These are phyloP conservation scores for Uria aalge DNA, from an alignment of 2,113 vertebrate species.

Conservation along the genomic window DNA sequence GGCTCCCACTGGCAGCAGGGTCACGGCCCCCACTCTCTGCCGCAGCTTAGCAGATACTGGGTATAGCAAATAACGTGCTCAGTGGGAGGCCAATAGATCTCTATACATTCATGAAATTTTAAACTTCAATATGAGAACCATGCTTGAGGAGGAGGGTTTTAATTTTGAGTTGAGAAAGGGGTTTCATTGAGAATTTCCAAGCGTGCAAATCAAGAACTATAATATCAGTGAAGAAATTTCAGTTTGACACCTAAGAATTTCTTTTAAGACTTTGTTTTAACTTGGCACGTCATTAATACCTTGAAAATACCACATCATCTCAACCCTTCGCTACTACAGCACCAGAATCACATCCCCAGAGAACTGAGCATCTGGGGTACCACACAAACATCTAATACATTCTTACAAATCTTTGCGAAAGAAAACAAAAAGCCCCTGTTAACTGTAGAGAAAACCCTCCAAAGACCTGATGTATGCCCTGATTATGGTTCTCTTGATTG, in stretches of 20 bases:
- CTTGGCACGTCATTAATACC: not conserved
- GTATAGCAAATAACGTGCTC: not conserved
- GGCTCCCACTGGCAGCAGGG: accelerated
- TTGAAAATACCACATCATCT: not conserved
- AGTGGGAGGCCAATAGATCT: not conserved
- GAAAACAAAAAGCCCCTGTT: not conserved
- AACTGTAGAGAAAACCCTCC: not conserved
- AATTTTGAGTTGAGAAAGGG: not conserved
- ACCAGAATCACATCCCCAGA: not conserved
- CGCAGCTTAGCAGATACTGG: not conserved
- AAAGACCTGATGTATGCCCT: not conserved
- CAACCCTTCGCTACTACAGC: not conserved
- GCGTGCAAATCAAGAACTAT: not conserved
- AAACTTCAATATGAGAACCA: not conserved
- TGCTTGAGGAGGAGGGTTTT: not conserved
- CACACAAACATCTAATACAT: not conserved
- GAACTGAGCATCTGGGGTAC: accelerated
- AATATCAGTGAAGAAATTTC: not conserved
- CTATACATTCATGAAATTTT: not conserved
- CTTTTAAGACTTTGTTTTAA: not conserved
- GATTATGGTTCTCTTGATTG: not conserved
- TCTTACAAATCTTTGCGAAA: not conserved
- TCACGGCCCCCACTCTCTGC: not conserved
- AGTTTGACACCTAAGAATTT: not conserved
- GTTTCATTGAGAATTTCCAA: not conserved